phyloP scores from a whole-genome alignment of 2,888 invertebrate genomes.

The Caenorhabditis uteleia region DNA sequence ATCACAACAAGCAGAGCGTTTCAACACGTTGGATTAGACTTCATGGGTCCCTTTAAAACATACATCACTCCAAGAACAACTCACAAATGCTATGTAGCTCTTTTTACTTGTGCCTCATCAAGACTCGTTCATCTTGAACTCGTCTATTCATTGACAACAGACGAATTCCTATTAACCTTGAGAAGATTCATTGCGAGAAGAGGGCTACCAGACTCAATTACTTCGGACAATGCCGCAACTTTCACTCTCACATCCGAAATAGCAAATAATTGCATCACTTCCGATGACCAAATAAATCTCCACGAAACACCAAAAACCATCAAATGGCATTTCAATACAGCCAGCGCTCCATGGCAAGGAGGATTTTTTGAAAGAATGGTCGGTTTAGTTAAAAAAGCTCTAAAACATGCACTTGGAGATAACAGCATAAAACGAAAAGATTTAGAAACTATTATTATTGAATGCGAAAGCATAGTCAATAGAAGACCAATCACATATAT shows the following conservation, averaged over 20 bases:
- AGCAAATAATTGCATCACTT: background rate
- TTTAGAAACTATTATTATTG: constrained; percentile 6
- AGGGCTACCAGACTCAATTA: constrained; percentile 6
- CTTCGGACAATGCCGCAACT: constrained; percentile 5
- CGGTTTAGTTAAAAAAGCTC: constrained; percentile 4
- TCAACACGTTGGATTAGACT: constrained; percentile 5
- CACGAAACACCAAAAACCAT: background rate
- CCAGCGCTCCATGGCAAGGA: constrained; percentile 8
- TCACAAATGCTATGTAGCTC: background rate
- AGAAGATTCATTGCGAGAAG: constrained; percentile 7
- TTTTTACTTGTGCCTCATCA: constrained; percentile 3
- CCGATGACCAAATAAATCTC: background rate
- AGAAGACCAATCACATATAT: constrained; percentile 6
- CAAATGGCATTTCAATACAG: constrained; percentile 7
- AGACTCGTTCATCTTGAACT: constrained; percentile 8
- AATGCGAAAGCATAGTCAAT: constrained; percentile 6
- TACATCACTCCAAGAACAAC: background rate
- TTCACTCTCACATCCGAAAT: constrained; percentile 5
- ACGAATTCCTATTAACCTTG: constrained; percentile 9
- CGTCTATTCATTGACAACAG: constrained; percentile 1
- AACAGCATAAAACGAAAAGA: background rate
- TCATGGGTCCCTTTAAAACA: constrained; percentile 2
- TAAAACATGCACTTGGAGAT: constrained; percentile 6
- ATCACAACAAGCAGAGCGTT: background rate
- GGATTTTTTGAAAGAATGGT: constrained; percentile 13